Evolutionary conservation across 2,113 vertebrate genomes (phyloP).

Genomic region (Aegypius monachus): DNA sequence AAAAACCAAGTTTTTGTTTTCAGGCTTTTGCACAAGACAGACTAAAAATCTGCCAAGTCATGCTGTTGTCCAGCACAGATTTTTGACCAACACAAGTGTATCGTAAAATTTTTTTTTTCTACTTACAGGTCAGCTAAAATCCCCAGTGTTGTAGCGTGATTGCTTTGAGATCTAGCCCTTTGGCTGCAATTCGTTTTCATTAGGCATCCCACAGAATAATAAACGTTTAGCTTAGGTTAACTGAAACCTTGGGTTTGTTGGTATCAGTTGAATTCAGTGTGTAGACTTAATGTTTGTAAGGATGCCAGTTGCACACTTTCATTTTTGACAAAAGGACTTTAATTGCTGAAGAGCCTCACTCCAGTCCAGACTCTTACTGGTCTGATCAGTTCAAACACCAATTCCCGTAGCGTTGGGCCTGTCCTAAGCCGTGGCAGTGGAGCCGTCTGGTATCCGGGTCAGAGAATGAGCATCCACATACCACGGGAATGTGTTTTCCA

Average conservation of each 20-base stretch:
- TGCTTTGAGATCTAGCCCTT: not conserved
- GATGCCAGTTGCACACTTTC: accelerated
- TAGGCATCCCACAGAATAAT: not conserved
- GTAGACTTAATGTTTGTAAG: accelerated
- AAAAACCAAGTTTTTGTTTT: not conserved
- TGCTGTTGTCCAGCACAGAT: not conserved
- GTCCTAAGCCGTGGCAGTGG: accelerated
- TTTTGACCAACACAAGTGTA: not conserved
- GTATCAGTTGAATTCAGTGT: not conserved
- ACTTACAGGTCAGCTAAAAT: not conserved
- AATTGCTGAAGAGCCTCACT: not conserved
- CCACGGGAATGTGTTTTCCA: not conserved
- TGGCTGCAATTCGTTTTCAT: not conserved
- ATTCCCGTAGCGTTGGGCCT: not conserved
- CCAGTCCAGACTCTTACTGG: not conserved
- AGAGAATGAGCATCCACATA: not conserved
- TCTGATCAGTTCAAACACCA: not conserved
- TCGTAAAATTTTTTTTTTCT: not conserved
- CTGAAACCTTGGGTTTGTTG: not conserved
- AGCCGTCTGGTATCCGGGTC: not conserved
- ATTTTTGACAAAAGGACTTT: not conserved
- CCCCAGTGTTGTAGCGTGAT: not conserved
- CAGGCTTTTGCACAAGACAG: not conserved
- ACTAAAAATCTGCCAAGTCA: constrained; percentile 3
- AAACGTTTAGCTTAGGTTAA: not conserved